phyloP scores from a whole-genome alignment of 2,888 invertebrate genomes.

The Ophion slaviceki region DNA sequence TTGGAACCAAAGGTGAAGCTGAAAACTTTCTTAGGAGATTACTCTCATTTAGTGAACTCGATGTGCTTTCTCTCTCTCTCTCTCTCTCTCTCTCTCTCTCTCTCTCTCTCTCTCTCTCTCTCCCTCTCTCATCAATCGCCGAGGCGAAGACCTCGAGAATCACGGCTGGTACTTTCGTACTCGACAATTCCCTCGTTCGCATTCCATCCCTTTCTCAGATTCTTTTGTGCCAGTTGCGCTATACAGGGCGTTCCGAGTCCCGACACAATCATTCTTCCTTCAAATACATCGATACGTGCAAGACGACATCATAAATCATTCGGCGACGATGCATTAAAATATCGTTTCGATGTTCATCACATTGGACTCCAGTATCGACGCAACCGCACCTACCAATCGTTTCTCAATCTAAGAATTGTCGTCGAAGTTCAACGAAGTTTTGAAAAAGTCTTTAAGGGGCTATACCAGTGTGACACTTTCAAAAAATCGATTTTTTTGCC shows the following conservation, averaged over 20 bases:
- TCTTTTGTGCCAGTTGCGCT: constrained; percentile 32
- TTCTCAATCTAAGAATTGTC: too few relatives aligned
- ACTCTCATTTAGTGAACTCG: constrained; percentile 1
- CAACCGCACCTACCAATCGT: too few relatives aligned
- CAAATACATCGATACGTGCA: background rate
- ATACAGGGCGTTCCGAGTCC: background rate
- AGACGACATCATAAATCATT: background rate
- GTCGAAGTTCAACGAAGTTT: too few relatives aligned
- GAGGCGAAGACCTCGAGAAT: constrained; percentile 14
- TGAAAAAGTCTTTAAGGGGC: too few relatives aligned
- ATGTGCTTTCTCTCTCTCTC: background rate
- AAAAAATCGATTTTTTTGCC: too few relatives aligned
- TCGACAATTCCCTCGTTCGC: background rate
- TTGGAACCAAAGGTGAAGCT: background rate
- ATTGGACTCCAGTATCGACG: too few relatives aligned
- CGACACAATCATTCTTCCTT: background rate
- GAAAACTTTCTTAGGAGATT: constrained; percentile 29
- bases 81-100: too few relatives aligned
- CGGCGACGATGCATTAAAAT: background rate
- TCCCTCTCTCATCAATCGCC: constrained; percentile 25
- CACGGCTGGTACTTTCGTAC: background rate
- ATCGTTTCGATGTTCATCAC: background rate
- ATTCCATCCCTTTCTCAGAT: constrained; percentile 40
- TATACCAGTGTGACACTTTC: too few relatives aligned
- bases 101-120: too few relatives aligned